These are phyloP conservation scores for Romanomermis culicivorax DNA, from an alignment of 2,888 invertebrate genomes.

Conservation along the genomic window DNA sequence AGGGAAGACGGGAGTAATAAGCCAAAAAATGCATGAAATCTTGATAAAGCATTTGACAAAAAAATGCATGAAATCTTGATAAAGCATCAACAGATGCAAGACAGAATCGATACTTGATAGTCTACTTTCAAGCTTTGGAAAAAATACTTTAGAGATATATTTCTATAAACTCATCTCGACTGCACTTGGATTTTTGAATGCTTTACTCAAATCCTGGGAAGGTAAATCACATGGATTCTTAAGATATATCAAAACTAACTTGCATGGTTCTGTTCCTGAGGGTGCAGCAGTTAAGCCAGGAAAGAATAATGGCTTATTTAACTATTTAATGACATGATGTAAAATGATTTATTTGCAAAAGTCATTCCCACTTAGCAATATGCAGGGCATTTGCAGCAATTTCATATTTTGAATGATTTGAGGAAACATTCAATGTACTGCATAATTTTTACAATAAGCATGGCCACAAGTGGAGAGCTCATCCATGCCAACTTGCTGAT, in stretches of 20 bases:
- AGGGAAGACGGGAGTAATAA: neutral
- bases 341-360: neutral
- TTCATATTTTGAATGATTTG: neutral
- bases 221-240: neutral
- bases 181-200: neutral
- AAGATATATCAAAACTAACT: neutral
- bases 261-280: neutral
- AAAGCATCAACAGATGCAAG: neutral
- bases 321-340: neutral
- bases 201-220: neutral
- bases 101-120: neutral
- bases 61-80: neutral
- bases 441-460: slow-evolving; percentile 1
- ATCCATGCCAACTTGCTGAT: neutral
- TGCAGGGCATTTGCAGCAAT: neutral
- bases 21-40: neutral
- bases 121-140: slow-evolving; percentile 1
- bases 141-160: neutral
- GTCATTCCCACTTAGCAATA: neutral
- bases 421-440: neutral
- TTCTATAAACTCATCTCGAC: neutral
- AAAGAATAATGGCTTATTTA: neutral
- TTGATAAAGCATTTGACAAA: neutral
- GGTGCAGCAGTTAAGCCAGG: slow-evolving; percentile 2
- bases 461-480: neutral